Evolutionary conservation across 2,888 invertebrate genomes (phyloP).

Genomic region (Athalia rosae): DNA sequence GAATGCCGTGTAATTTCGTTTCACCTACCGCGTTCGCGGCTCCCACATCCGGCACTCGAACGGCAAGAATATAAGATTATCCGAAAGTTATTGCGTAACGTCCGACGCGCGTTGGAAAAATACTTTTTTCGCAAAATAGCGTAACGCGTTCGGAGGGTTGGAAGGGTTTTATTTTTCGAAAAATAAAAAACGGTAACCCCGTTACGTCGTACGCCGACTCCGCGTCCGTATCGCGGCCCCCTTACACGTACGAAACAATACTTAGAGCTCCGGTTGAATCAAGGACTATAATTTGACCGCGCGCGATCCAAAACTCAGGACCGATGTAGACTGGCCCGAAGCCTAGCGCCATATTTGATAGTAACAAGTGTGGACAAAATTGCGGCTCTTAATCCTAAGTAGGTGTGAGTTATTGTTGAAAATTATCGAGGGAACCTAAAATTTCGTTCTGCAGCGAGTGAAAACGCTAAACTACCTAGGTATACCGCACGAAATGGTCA

Average conservation of each 20-base stretch:
- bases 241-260: slow-evolving; percentile 30
- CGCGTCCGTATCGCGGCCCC: neutral
- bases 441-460: neutral
- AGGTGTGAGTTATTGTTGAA: slow-evolving; percentile 41
- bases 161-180: too few species aligned
- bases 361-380: slow-evolving; percentile 41
- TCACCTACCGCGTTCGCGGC: slow-evolving; percentile 1
- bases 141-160: too few species aligned
- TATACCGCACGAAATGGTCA: too few species aligned
- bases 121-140: too few species aligned
- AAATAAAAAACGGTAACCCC: too few species aligned
- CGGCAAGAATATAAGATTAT: neutral
- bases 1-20: slow-evolving; percentile 3
- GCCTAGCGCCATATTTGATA: slow-evolving; percentile 42
- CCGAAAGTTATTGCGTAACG: neutral
- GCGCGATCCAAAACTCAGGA: slow-evolving; percentile 28
- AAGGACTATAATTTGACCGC: slow-evolving; percentile 40
- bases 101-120: too few species aligned
- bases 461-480: neutral
- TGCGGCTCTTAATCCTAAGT: slow-evolving; percentile 43
- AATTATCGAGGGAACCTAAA: slow-evolving; percentile 23
- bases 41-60: slow-evolving; percentile 14
- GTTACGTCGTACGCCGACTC: too few species aligned
- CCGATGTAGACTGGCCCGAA: slow-evolving; percentile 11
- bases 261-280: slow-evolving; percentile 38